Base-by-base conservation (phyloP, 1,140 invertebrate genomes). In the Phenacoccus solenopsis region DNA sequence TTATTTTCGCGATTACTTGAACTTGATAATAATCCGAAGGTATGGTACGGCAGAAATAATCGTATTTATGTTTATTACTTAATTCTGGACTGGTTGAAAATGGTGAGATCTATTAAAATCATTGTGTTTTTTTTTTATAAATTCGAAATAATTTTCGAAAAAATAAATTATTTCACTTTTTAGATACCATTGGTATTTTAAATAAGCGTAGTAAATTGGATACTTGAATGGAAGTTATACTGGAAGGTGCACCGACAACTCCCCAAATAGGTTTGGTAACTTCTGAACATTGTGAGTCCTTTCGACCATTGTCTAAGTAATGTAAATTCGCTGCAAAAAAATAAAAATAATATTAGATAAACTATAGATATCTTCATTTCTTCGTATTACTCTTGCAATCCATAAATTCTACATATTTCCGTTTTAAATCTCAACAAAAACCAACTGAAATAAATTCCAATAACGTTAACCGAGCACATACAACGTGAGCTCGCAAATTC, bases 11-110 rank as follows among this genome's bases (percentile, higher is more conserved):
- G 90, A 98, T 97, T 0, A 91, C 94, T 76, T 92, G 89, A 0
- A 95, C 94, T 80, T 97, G 94, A 80, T 96, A 89, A 75, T 91
- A 88, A 79, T 98, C 94, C 1, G 93, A 96, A 0, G 95, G 94
- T 74, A 98, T 96, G 1, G 95, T 98, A 30, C 95, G 82, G 1
- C 91, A 89, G 79, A 98, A 97, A 77, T 92, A 98, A 76, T 96
- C 94, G 79, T 96, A 98, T 7, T 94, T 84, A 74, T 96, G 90
- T 77, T 96, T 95, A 81, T 95, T 96, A 71, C 91, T 95, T 70
- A 98, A 82, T 77, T 96, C 94, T 0, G 94, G 91, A 74, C 92
- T 95, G 1, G 94, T 97, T 0, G 94, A 96, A 79, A 96, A 97
- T 81, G 93, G 97, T 0, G 94, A 96, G 1, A 97, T 91, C 94